Percentiles rank a stretch among this genome's conserved stretches.
Conservation (phyloP, 1,140 invertebrate genomes). For the Conus ventricosus region DNA sequence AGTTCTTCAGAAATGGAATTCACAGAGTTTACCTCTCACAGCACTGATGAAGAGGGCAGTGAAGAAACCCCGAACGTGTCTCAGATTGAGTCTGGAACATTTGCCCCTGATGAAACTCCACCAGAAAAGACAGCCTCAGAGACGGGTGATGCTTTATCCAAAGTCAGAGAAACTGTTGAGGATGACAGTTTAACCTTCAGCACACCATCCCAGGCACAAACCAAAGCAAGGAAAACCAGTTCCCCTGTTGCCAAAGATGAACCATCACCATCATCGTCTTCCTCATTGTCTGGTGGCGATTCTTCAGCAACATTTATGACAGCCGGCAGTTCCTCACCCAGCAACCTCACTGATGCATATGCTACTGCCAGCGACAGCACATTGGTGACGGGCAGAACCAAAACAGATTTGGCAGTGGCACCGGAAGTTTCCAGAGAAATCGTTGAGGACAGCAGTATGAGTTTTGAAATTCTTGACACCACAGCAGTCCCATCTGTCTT, state of each 20-base stretch:
- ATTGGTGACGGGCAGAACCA: background rate
- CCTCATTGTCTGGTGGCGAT: background rate
- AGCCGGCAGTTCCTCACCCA: constrained; percentile 10
- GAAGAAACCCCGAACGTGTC: constrained; percentile 5
- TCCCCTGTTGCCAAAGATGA: constrained; percentile 26
- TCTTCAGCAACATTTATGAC: constrained; percentile 27
- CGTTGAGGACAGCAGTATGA: background rate
- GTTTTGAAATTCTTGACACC: background rate
- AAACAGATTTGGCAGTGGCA: background rate
- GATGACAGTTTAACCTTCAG: background rate
- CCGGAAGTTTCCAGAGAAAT: background rate
- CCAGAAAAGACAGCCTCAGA: background rate
- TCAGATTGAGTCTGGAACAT: background rate
- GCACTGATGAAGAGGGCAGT: constrained; percentile 5
- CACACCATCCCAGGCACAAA: background rate
- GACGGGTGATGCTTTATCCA: background rate
- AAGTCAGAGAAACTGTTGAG: background rate
- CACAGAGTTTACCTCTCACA: constrained; percentile 28
- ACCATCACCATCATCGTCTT: background rate
- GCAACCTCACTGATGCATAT: constrained; percentile 20
- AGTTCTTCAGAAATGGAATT: constrained; percentile 21
- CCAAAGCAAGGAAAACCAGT: constrained; percentile 27
- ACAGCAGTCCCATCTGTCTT: constrained; percentile 15
- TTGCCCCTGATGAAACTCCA: background rate
- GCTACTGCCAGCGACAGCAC: constrained; percentile 26